Percentiles rank a stretch among this genome's conserved stretches.
Evolutionary conservation across 2,113 vertebrate genomes (phyloP).

Genomic region (Triplophysa siluroides): DNA sequence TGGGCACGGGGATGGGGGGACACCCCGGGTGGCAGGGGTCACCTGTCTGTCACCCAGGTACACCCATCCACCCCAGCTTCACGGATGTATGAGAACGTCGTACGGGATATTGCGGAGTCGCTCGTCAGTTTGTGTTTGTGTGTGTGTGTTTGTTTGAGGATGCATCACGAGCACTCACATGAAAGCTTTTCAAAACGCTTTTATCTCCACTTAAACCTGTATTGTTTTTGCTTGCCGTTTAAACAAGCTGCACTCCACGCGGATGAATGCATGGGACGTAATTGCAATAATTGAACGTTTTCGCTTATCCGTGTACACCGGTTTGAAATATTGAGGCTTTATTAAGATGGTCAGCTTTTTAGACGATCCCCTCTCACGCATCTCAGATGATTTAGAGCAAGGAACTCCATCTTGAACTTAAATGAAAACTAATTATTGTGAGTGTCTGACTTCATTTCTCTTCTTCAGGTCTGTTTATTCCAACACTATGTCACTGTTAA

Average conservation of each 20-base stretch:
- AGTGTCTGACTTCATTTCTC: slow-evolving; percentile 2
- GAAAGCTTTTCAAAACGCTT: slow-evolving; percentile 5
- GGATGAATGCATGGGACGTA: background rate
- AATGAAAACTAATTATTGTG: slow-evolving; percentile 29
- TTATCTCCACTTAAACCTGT: slow-evolving; percentile 23
- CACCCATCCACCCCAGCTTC: background rate
- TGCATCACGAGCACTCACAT: background rate
- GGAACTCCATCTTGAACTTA: slow-evolving; percentile 2
- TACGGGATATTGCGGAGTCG: background rate
- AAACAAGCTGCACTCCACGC: background rate
- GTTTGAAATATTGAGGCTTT: slow-evolving; percentile 29
- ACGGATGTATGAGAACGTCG: background rate
- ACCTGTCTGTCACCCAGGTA: slow-evolving; percentile 47
- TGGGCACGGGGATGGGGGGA: slow-evolving; percentile 35
- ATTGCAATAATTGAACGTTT: slow-evolving; percentile 11
- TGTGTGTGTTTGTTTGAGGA: background rate
- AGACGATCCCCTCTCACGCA: background rate
- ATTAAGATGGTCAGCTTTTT: slow-evolving; percentile 5
- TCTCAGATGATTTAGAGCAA: background rate
- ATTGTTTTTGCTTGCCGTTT: background rate
- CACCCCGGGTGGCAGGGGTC: slow-evolving; percentile 41
- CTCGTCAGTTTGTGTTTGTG: background rate
- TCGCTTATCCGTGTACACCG: background rate
- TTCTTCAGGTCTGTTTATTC: background rate
- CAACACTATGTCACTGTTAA: background rate